Conservation (phyloP, 2,888 invertebrate genomes). For the Polydrusus pterygomalis region DNA sequence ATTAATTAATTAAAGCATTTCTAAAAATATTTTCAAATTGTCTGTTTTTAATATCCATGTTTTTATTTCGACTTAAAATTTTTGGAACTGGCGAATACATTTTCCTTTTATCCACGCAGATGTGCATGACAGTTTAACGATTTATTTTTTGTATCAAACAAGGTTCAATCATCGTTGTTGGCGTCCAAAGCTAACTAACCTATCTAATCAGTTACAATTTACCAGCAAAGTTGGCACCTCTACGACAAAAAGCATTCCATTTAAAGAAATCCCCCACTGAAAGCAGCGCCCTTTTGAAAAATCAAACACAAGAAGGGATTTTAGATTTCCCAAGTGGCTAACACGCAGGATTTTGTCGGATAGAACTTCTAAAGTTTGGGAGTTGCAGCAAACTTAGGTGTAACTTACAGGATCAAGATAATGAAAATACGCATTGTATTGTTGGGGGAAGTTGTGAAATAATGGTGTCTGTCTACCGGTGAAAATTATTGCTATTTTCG, state of each 20-base stretch:
- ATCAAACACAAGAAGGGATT: conserved; percentile 54
- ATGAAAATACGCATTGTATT: conserved; percentile 54
- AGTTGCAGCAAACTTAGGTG: conserved; percentile 45
- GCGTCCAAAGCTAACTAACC: background rate
- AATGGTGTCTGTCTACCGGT: conserved; percentile 44
- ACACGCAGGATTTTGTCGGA: conserved; percentile 47
- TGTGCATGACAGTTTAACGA: no score
- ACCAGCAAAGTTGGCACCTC: conserved; percentile 1
- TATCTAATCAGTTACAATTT: conserved; percentile 19
- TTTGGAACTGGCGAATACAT: no score
- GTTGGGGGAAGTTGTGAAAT: conserved; percentile 47
- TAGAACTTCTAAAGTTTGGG: conserved; percentile 44
- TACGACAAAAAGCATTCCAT: conserved; percentile 32
- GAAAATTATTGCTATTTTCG: conserved; percentile 41
- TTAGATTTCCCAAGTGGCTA: conserved; percentile 52
- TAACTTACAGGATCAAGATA: conserved; percentile 46
- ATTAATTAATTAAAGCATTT: no score
- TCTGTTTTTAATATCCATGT: no score
- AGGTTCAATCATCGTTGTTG: no score
- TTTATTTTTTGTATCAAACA: no score
- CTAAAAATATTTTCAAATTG: no score
- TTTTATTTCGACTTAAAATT: no score
- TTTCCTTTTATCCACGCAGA: no score
- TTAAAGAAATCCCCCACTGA: conserved; percentile 38
- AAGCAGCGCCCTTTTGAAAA: conserved; percentile 41